These are phyloP conservation scores for Colostygia pectinataria DNA, from an alignment of 2,888 invertebrate species.

Conservation along the genomic window DNA sequence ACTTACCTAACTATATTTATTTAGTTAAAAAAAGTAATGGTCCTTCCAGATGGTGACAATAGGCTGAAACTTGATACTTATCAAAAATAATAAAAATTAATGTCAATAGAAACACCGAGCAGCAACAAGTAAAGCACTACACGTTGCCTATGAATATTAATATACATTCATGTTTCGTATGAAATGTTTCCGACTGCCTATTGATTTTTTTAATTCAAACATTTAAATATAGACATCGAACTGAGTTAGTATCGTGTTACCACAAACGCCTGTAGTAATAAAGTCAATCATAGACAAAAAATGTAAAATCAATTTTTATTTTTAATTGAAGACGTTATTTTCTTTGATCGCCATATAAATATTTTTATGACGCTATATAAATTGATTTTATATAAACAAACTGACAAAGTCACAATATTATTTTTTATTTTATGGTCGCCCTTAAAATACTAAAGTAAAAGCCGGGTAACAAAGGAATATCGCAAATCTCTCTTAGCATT, in stretches of 20 bases:
- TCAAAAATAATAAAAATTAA: conserved; percentile 35
- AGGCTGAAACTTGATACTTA: conserved; percentile 32
- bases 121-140: conserved; percentile 30
- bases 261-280: conserved; percentile 33
- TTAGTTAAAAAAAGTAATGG: conserved; percentile 8
- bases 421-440: conserved; percentile 53
- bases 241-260: conserved; percentile 40
- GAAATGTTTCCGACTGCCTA: conserved; percentile 30
- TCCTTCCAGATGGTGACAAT: conserved; percentile 26
- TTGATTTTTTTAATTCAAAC: conserved; percentile 35
- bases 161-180: conserved; percentile 32
- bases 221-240: conserved; percentile 39
- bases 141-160: conserved; percentile 33
- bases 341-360: conserved; percentile 32
- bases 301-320: conserved; percentile 35
- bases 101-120: conserved; percentile 26
- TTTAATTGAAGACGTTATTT: conserved; percentile 38
- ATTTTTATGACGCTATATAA: conserved; percentile 40
- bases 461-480: conserved; percentile 43
- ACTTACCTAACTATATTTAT: conserved; percentile 1
- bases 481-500: conserved; percentile 47
- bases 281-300: conserved; percentile 38
- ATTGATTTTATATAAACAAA: conserved; percentile 33
- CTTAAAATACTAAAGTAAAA: conserved; percentile 48
- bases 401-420: conserved; percentile 46